phyloP scores from a whole-genome alignment of 2,113 vertebrate genomes.

The Stercorarius parasiticus region DNA sequence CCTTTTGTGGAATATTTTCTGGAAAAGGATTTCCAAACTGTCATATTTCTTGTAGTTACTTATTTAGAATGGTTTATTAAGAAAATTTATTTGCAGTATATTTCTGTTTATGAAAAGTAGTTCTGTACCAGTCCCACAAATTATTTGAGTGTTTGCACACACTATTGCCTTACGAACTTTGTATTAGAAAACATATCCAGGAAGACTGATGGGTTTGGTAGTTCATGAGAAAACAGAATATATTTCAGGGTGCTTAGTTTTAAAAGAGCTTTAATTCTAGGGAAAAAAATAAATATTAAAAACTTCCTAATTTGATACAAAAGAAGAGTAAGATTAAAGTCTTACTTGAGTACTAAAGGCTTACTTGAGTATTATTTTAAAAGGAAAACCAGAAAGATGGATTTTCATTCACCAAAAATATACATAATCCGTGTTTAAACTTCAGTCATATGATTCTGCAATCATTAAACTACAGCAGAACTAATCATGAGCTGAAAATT shows the following conservation, averaged over 20 bases:
- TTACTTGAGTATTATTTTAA: not conserved
- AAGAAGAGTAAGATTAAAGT: not conserved
- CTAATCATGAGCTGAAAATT: not conserved
- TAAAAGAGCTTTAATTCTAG: not conserved
- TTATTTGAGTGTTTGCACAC: not conserved
- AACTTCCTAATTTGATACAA: not conserved
- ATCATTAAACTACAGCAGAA: not conserved
- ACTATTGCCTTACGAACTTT: not conserved
- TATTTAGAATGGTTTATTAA: not conserved
- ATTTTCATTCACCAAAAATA: not conserved
- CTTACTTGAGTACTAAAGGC: not conserved
- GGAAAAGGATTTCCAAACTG: not conserved
- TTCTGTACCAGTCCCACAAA: not conserved
- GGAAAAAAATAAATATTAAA: not conserved
- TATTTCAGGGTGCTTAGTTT: not conserved
- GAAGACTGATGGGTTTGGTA: not conserved
- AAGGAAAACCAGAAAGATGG: not conserved
- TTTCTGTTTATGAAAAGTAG: not conserved
- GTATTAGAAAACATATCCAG: not conserved
- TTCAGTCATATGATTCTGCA: not conserved
- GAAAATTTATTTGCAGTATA: not conserved
- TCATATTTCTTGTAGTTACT: not conserved
- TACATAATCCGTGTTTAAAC: not conserved
- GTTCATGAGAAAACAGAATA: not conserved
- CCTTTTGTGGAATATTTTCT: not conserved